Base-by-base conservation (phyloP, 2,113 vertebrate genomes). In the Chunga burmeisteri region DNA sequence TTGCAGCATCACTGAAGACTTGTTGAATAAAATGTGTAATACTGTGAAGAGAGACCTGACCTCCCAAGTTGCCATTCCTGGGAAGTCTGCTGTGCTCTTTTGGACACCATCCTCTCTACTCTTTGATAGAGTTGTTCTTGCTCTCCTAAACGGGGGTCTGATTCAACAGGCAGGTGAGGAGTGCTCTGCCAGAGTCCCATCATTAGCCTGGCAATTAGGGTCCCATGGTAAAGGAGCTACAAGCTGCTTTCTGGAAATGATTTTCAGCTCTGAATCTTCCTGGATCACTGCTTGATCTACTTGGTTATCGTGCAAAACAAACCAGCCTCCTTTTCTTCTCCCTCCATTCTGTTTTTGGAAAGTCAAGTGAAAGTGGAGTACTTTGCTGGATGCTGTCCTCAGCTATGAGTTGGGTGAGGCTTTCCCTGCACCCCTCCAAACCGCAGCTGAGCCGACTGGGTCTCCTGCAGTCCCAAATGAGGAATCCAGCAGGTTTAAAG, bases 61-160 rank as follows among this genome's bases (percentile, higher is more conserved):
- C 11, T 11, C 9, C 2, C 2, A 11, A 2, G 19, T 21, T 36
- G 12, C 25, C 40, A 30, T 0, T 53, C 27, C 22, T 4, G 2
- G 74, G 46, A 53, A 52, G 23, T 32, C 46, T 66, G 34, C 3
- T 1, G 1, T 10, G 15, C 26, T 65, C 5, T 52, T 92, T 67
- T 56, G 52, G 49, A 36, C n/a, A 46, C 13, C 0, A 0, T 49
- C 11, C n/a, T 72, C 42, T 73, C 36, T 83, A 19, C 40, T 63
- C 17, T 50, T 75, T 53, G 56, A 11, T 3, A 5, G 27, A 2
- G 23, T 67, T 7, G 3, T 52, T 85, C 34, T 81, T 75, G n/a
- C 47, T 58, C 25, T 38, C 62, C 66, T 65, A 8, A 82, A 29
- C 3, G 6, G 58, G 14, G 16, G 8, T 80, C 34, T 1, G 2